Base-by-base conservation (phyloP, 2,888 invertebrate species). In the Sphaeridia pumilis region DNA sequence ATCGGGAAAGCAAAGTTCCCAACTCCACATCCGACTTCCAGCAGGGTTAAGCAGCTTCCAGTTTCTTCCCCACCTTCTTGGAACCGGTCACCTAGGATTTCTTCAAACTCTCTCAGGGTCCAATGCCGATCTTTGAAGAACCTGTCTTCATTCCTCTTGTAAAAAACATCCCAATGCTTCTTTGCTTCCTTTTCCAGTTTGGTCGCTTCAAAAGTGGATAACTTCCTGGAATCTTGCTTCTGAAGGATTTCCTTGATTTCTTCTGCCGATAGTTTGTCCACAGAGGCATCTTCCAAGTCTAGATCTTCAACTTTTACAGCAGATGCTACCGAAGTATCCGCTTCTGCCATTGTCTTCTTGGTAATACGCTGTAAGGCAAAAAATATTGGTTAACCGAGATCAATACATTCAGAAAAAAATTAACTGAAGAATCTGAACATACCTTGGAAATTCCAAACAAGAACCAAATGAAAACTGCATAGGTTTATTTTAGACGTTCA, bases 61-160 rank as follows among this genome's bases (percentile, higher is more conserved):
- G 14, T 14, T 2, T 22, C 31, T 3, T 36, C 20, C 5, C 12
- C 31, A 38, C 14, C 14, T 7, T 14, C 14, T 34, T 44, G 51
- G 73, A 74, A 52, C 74, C 73, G 53, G 12, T 38, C 38, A 7
- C 38, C 38, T 38, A 82, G 73, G 17, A 94, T 73, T 68, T 90
- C 89, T 64, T 81, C 74, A 73, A 98, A 94, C 74, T 98, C 98
- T 67, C 90, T 76, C 56, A 84, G 86, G 1, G 93, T 95, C 98
- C 98, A 97, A 69, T 92, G 90, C 17, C 95, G 78, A 71, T 95
- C 92, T 71, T 87, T 87, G 68, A 94, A 97, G 71, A 97, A 95
- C 65, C 86, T 80, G 0, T 83, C 87, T 66, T 87, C 86, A 68
- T 97, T 95, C 55, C 94, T 75, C 71, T 94, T 94, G 70, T 95